These are phyloP conservation scores for Seira sanloemensis DNA, from an alignment of 2,888 invertebrate species.

Conservation along the genomic window DNA sequence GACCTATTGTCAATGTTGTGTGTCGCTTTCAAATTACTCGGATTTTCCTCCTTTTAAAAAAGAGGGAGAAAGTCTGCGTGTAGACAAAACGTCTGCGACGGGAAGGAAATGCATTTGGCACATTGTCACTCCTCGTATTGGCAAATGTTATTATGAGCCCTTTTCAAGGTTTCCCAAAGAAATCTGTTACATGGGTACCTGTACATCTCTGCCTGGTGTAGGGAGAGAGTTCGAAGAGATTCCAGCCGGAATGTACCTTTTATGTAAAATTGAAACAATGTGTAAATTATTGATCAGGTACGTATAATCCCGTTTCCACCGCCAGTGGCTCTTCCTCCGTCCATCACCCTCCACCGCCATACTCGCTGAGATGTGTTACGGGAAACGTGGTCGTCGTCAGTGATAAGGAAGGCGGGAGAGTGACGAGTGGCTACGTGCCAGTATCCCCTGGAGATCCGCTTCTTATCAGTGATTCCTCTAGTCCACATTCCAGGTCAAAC, in stretches of 20 bases:
- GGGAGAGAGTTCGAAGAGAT: too few relatives aligned
- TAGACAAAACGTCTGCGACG: too few relatives aligned
- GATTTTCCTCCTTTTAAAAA: too few relatives aligned
- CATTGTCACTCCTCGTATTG: too few relatives aligned
- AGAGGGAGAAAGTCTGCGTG: too few relatives aligned
- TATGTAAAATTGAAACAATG: too few relatives aligned
- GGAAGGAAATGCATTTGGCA: neutral
- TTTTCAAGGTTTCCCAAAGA: too few relatives aligned
- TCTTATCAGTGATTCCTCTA: slow-evolving; percentile 59
- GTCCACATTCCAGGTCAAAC: slow-evolving; percentile 34
- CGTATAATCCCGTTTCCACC: neutral
- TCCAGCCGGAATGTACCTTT: too few relatives aligned
- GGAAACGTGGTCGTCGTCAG: slow-evolving; percentile 50
- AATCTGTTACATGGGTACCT: too few relatives aligned
- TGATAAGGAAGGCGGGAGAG: slow-evolving; percentile 55
- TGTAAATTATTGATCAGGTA: slow-evolving; percentile 47
- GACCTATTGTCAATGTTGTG: neutral
- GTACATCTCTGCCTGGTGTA: too few relatives aligned
- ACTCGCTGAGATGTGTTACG: slow-evolving; percentile 18
- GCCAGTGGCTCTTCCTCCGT: slow-evolving; percentile 36
- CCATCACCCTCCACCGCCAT: slow-evolving; percentile 11
- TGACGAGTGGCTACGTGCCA: slow-evolving; percentile 64
- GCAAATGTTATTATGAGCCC: too few relatives aligned
- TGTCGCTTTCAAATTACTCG: too few relatives aligned
- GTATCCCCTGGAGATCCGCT: slow-evolving; percentile 57